These are phyloP conservation scores for Acromyrmex echinatior DNA, from an alignment of 1,140 invertebrate species.

Conservation along the genomic window DNA sequence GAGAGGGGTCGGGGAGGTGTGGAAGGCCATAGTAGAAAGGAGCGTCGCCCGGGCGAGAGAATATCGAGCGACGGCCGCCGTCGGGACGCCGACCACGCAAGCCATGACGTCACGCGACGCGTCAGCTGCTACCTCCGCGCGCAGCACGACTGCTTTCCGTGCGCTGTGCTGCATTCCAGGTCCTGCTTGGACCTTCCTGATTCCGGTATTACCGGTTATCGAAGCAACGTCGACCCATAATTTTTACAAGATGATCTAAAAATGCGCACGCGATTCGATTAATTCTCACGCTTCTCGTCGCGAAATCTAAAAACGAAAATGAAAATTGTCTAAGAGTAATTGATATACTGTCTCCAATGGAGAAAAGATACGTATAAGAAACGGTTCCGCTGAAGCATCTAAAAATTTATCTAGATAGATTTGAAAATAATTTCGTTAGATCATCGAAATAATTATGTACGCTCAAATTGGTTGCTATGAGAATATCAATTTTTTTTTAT, in stretches of 20 bases:
- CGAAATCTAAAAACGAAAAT: neutral
- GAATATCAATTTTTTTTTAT: too few relatives aligned
- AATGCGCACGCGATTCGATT: neutral
- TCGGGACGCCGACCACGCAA: conserved; percentile 79
- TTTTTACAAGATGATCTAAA: conserved; percentile 11
- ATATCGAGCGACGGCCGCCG: conserved; percentile 78
- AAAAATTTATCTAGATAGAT: too few relatives aligned
- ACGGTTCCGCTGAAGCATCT: too few relatives aligned
- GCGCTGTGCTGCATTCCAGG: conserved; percentile 61
- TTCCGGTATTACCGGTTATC: conserved; percentile 61
- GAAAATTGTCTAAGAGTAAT: neutral
- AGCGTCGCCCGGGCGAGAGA: conserved; percentile 78
- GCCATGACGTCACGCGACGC: conserved; percentile 81
- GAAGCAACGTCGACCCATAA: neutral
- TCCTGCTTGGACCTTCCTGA: conserved; percentile 56
- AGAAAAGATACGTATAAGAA: neutral
- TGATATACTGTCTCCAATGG: neutral
- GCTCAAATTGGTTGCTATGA: too few relatives aligned
- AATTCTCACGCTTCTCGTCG: neutral
- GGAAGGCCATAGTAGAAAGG: conserved; percentile 67
- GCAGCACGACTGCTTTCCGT: conserved; percentile 65
- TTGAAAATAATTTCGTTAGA: too few relatives aligned
- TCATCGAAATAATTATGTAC: too few relatives aligned
- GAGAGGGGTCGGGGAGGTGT: neutral
- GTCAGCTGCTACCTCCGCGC: conserved; percentile 80